Conservation (phyloP, 1,140 invertebrate genomes). For the Aphaenogaster ashmeadi region DNA sequence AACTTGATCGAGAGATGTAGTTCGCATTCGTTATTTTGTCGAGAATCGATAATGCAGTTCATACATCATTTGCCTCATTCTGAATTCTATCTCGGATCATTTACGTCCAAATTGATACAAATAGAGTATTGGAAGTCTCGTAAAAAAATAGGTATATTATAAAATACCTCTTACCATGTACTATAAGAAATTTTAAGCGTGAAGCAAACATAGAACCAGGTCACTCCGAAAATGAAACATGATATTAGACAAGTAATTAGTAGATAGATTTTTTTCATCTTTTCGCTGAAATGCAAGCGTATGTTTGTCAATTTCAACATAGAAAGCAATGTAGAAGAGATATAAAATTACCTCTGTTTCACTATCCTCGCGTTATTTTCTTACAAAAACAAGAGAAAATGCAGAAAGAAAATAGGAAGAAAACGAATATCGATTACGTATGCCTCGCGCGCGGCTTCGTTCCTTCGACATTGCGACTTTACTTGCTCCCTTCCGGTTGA, state of each 20-base stretch:
- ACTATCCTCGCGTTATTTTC: not conserved
- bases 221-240: not conserved
- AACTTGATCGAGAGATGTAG: slow-evolving; percentile 36
- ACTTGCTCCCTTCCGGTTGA: slow-evolving; percentile 1
- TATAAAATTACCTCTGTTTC: not conserved
- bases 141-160: slow-evolving; percentile 8
- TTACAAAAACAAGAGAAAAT: not conserved
- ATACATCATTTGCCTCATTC: slow-evolving; percentile 22
- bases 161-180: not conserved
- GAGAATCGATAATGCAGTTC: slow-evolving; percentile 29
- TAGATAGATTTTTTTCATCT: not conserved
- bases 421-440: slow-evolving; percentile 30
- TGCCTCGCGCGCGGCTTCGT: not conserved
- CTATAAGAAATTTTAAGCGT: slow-evolving; percentile 11
- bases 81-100: slow-evolving; percentile 34
- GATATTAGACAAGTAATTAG: not conserved
- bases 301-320: not conserved
- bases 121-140: not conserved
- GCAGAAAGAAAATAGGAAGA: not conserved
- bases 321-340: not conserved
- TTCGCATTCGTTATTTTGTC: slow-evolving; percentile 38
- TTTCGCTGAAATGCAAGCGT: not conserved
- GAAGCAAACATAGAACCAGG: not conserved
- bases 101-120: not conserved
- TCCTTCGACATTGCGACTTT: slow-evolving; percentile 23